Evolutionary conservation across 2,888 invertebrate genomes (phyloP).

Genomic region (Volucella zonaria): DNA sequence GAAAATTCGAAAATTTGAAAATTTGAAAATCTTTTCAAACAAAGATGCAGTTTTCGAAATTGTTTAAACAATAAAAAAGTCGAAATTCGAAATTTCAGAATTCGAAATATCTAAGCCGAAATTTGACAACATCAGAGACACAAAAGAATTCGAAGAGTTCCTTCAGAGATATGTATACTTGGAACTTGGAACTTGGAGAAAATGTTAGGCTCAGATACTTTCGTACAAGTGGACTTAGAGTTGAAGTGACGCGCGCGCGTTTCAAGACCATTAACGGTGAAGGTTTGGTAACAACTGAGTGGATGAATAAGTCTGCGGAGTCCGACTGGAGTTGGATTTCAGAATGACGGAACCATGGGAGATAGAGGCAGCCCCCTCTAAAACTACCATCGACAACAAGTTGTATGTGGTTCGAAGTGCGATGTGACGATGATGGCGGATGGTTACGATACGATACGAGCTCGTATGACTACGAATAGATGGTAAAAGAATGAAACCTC

Average conservation of each 20-base stretch:
- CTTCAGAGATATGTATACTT: too few relatives aligned
- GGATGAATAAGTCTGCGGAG: slow-evolving; percentile 60
- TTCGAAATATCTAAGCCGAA: neutral
- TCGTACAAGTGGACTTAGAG: slow-evolving; percentile 50
- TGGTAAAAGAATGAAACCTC: slow-evolving; percentile 54
- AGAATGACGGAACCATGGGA: slow-evolving; percentile 47
- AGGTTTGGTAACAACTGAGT: slow-evolving; percentile 71
- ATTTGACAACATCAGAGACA: slow-evolving; percentile 18
- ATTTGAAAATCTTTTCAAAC: neutral
- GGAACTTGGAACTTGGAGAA: neutral
- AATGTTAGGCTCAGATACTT: slow-evolving; percentile 29
- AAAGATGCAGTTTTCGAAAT: slow-evolving; percentile 13
- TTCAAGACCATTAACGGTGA: slow-evolving; percentile 68
- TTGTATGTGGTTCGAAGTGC: slow-evolving; percentile 68
- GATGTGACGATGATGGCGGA: slow-evolving; percentile 47
- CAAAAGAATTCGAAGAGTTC: slow-evolving; percentile 3
- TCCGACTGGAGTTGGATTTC: slow-evolving; percentile 61
- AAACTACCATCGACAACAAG: slow-evolving; percentile 55
- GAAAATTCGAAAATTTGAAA: neutral
- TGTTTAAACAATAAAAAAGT: neutral
- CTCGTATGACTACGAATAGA: slow-evolving; percentile 2
- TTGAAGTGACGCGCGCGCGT: slow-evolving; percentile 39
- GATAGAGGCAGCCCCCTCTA: slow-evolving; percentile 57
- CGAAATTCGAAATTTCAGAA: too few relatives aligned
- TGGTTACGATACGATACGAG: neutral